These are phyloP conservation scores for Neoniphon sammara DNA, from an alignment of 2,797 vertebrate species.

Conservation along the genomic window DNA sequence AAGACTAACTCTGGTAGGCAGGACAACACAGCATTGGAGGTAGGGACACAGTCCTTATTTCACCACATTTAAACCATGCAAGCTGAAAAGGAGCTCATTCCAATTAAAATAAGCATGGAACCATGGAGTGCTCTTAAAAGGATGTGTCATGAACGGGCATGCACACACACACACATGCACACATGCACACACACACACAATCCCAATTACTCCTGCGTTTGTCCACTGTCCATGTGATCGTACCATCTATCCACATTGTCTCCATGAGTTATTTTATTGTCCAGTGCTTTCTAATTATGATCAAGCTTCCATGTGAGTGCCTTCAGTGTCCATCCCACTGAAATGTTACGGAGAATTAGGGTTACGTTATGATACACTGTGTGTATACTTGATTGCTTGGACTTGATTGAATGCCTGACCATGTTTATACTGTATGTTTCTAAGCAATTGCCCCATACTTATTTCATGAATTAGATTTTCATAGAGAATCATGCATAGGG, in stretches of 20 bases:
- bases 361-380: neutral
- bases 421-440: too few species aligned
- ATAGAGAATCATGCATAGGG: neutral
- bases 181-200: conserved; percentile 21
- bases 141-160: conserved; percentile 35
- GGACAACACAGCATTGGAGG: conserved; percentile 10
- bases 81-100: conserved; percentile 53
- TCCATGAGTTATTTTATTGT: conserved; percentile 57
- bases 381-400: too few species aligned
- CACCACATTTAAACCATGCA: conserved; percentile 30
- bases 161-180: conserved; percentile 20
- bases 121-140: conserved; percentile 52
- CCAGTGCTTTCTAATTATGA: conserved; percentile 66
- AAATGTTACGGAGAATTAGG: neutral
- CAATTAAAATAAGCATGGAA: conserved; percentile 62
- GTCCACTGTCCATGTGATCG: conserved; percentile 36
- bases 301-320: neutral
- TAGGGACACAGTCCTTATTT: conserved; percentile 8
- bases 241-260: conserved; percentile 54
- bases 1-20: conserved; percentile 6
- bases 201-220: conserved; percentile 48
- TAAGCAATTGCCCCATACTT: too few species aligned
- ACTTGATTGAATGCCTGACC: too few species aligned
- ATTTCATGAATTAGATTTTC: conserved; percentile 16
- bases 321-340: neutral